Evolutionary conservation across 2,797 vertebrate species (phyloP).

Genomic region (Vultur gryphus): DNA sequence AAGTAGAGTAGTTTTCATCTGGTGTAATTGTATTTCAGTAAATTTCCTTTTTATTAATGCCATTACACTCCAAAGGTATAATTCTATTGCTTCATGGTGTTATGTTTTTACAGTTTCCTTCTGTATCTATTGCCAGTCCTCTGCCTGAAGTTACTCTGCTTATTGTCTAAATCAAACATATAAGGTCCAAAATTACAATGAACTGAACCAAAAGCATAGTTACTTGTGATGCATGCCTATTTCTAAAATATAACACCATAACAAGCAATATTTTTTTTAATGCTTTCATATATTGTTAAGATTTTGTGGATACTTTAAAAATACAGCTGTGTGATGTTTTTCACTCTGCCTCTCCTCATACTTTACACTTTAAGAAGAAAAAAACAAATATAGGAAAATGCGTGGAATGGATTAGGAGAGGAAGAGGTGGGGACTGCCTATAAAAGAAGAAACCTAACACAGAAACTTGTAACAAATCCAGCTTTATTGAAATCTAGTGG

Average conservation of each 20-base stretch:
- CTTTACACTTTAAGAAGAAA: neutral
- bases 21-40: neutral
- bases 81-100: neutral
- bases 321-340: neutral
- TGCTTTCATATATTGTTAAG: neutral
- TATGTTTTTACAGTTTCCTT: neutral
- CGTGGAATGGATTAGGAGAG: neutral
- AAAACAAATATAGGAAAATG: neutral
- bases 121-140: neutral
- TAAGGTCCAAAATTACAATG: neutral
- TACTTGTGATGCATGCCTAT: neutral
- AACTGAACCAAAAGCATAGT: neutral
- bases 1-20: neutral
- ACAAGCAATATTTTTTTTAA: neutral
- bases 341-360: neutral
- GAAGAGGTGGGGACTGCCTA: neutral
- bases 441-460: neutral
- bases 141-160: neutral
- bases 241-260: neutral
- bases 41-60: neutral
- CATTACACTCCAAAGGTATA: neutral
- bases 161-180: neutral
- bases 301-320: neutral
- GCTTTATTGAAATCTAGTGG: neutral
- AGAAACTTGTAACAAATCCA: neutral